Evolutionary conservation across 2,797 vertebrate genomes (phyloP).

Genomic region (Pachyuromys duprasi): DNA sequence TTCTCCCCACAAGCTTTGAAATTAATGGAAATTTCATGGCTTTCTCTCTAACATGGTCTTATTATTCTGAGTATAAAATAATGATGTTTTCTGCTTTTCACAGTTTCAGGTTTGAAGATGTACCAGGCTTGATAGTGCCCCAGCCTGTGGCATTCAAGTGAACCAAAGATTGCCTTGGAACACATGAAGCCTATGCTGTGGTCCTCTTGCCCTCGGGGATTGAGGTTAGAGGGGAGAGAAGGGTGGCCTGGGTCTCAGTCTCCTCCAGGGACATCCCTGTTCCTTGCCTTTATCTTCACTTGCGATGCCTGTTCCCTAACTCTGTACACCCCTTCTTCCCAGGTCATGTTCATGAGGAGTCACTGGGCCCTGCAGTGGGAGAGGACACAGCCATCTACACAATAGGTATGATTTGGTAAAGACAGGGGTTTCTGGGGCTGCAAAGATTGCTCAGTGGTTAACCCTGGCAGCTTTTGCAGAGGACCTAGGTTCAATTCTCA

Average conservation of each 20-base stretch:
- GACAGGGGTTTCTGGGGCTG: background rate
- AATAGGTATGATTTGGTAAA: background rate
- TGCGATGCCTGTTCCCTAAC: background rate
- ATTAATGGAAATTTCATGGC: slow-evolving; percentile 32
- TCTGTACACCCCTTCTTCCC: background rate
- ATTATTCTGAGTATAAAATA: background rate
- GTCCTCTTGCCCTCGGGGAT: background rate
- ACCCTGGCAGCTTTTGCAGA: background rate
- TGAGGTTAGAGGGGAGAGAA: background rate
- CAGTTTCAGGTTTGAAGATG: background rate
- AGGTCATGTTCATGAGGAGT: background rate
- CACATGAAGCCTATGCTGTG: too few relatives aligned
- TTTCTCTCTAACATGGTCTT: background rate
- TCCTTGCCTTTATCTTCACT: background rate
- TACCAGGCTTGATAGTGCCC: too few relatives aligned
- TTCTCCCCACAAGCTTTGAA: background rate
- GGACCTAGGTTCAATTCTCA: background rate
- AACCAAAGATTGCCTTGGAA: background rate
- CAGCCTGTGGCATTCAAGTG: background rate
- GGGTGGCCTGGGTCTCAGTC: background rate
- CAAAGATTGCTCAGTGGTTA: background rate
- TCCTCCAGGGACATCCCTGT: background rate
- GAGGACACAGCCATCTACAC: background rate
- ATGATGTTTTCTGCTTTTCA: background rate
- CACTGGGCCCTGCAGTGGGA: background rate